A percentile compares a stretch with the other conserved stretches of the same genome.
Conservation (phyloP, 1,140 invertebrate genomes). For the Agraylea sexmaculata region DNA sequence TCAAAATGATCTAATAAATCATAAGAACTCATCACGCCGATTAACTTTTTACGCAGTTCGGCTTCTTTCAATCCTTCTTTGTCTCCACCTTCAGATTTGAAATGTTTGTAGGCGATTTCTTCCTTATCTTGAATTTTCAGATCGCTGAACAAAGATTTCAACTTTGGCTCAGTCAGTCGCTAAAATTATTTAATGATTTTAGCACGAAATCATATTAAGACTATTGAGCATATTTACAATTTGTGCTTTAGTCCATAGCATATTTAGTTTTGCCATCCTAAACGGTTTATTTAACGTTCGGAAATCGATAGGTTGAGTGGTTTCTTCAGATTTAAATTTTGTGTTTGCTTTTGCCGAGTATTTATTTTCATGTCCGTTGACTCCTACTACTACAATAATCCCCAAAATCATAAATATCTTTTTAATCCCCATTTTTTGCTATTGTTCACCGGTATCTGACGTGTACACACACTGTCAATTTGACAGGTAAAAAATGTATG, state of each 20-base stretch:
- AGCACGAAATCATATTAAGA: background rate
- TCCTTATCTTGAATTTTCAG: slow-evolving; percentile 87
- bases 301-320: slow-evolving; percentile 37
- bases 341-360: slow-evolving; percentile 47
- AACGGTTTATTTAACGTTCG: slow-evolving; percentile 62
- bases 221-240: slow-evolving; percentile 43
- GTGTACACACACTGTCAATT: too few species aligned
- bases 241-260: slow-evolving; percentile 73
- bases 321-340: slow-evolving; percentile 31
- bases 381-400: too few species aligned
- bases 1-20: slow-evolving; percentile 70
- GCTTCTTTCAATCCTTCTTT: slow-evolving; percentile 78
- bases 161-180: slow-evolving; percentile 70
- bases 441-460: too few species aligned
- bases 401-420: too few species aligned
- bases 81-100: slow-evolving; percentile 71
- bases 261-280: slow-evolving; percentile 73
- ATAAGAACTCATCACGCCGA: slow-evolving; percentile 72
- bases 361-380: slow-evolving; percentile 48
- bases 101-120: slow-evolving; percentile 71
- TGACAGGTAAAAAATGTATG: too few species aligned
- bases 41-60: slow-evolving; percentile 65
- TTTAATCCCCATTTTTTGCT: too few species aligned
- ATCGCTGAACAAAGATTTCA: slow-evolving; percentile 78
- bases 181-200: slow-evolving; percentile 30